These are phyloP conservation scores for Palythoa grandiflora DNA, from an alignment of 92 coral and sea anemone genomes.

Conservation along the genomic window DNA sequence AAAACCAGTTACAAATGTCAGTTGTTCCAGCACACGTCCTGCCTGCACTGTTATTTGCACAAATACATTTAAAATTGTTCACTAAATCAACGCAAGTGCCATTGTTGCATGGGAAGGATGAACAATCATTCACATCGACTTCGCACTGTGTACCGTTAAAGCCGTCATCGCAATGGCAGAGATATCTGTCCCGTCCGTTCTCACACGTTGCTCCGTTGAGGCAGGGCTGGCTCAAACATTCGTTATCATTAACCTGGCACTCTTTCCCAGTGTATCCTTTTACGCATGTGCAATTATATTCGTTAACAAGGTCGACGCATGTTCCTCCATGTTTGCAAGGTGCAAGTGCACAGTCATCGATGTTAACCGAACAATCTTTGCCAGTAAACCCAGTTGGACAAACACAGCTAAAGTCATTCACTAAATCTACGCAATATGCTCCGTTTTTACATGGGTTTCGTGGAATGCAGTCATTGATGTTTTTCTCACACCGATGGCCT, in stretches of 20 bases:
- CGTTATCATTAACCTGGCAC: conserved; percentile 69
- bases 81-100: conserved; percentile 74
- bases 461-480: conserved; percentile 71
- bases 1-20: conserved; percentile 65
- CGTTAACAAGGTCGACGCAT: conserved; percentile 76
- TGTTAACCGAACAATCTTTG: conserved; percentile 71
- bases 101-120: conserved; percentile 67
- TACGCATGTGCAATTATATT: conserved; percentile 78
- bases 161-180: conserved; percentile 74
- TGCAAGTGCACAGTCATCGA: conserved; percentile 74
- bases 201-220: conserved; percentile 77
- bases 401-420: conserved; percentile 72
- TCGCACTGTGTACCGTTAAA: conserved; percentile 68
- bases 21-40: conserved; percentile 72
- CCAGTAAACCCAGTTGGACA: conserved; percentile 83
- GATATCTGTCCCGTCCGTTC: conserved; percentile 60
- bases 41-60: conserved; percentile 59
- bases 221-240: conserved; percentile 76
- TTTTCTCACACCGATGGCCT: conserved; percentile 66
- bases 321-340: conserved; percentile 82
- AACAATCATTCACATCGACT: conserved; percentile 70
- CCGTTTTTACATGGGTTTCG: conserved; percentile 71
- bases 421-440: conserved; percentile 75
- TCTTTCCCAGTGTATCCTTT: conserved; percentile 77
- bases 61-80: conserved; percentile 73